These are phyloP conservation scores for Philopedon plagiatum DNA, from an alignment of 2,888 invertebrate genomes.

Conservation along the genomic window DNA sequence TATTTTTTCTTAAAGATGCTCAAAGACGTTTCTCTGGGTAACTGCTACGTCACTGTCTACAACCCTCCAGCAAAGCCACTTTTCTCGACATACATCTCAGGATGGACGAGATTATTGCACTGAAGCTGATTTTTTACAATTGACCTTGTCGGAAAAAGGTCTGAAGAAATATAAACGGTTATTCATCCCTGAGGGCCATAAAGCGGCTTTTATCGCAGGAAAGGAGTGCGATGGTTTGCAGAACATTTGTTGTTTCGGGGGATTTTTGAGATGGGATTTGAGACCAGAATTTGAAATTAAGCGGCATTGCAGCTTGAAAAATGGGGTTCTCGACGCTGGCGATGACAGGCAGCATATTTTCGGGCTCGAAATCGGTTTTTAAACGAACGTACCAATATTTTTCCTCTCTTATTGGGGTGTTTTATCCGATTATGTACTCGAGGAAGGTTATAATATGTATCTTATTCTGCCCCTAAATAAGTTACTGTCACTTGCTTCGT, in stretches of 20 bases:
- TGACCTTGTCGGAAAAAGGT: conserved; percentile 13
- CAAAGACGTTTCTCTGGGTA: too few relatives aligned
- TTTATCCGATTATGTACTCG: too few relatives aligned
- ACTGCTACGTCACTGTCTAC: too few relatives aligned
- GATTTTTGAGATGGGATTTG: conserved; percentile 17
- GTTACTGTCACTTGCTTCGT: too few relatives aligned
- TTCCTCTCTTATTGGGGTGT: too few relatives aligned
- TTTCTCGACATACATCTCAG: neutral
- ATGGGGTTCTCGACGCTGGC: neutral
- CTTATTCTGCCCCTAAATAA: too few relatives aligned
- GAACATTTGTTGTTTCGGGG: conserved; percentile 19
- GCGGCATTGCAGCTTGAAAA: neutral
- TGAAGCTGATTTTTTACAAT: conserved; percentile 19
- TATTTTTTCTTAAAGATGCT: too few relatives aligned
- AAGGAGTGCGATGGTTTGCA: conserved; percentile 6
- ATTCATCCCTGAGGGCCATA: conserved; percentile 21
- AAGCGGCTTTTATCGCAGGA: conserved; percentile 14
- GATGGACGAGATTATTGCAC: neutral
- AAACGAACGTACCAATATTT: too few relatives aligned
- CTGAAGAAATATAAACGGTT: conserved; percentile 20
- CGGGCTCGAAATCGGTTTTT: too few relatives aligned
- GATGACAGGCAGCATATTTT: neutral
- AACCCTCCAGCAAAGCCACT: neutral
- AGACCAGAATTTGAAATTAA: conserved; percentile 16
- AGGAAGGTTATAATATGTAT: too few relatives aligned